phyloP scores from a whole-genome alignment of 2,797 vertebrate species.

The Lepus townsendii region DNA sequence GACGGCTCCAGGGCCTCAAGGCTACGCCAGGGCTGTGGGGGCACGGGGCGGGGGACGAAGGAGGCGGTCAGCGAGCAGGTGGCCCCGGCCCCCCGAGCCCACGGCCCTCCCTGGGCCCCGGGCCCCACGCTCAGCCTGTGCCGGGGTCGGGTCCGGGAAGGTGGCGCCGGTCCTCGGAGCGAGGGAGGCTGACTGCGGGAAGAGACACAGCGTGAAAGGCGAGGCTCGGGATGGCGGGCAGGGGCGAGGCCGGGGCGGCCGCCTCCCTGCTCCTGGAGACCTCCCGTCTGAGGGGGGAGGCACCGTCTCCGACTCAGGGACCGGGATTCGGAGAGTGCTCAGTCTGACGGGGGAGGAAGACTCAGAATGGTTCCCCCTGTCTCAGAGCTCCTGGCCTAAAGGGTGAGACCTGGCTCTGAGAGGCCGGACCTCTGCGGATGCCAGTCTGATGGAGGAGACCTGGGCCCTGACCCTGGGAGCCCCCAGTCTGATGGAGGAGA shows the following conservation, averaged over 20 bases:
- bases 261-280: background rate
- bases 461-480: background rate
- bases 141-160: conserved; percentile 63
- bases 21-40: conserved; percentile 67
- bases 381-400: too few relatives aligned
- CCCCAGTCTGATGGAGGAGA: background rate
- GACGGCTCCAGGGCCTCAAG: background rate
- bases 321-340: background rate
- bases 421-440: background rate
- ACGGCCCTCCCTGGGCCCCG: background rate
- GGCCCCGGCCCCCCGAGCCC: background rate
- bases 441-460: background rate
- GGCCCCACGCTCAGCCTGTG: conserved; percentile 71
- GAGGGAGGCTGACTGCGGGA: conserved; percentile 73
- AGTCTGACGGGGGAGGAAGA: background rate
- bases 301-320: background rate
- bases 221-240: background rate
- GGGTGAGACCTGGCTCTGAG: background rate
- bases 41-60: background rate
- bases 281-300: conserved; percentile 37
- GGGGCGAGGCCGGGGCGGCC: background rate
- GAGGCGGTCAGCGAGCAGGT: background rate
- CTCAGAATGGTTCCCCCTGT: too few relatives aligned
- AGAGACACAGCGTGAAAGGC: conserved; percentile 74
- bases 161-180: conserved; percentile 66